Evolutionary conservation across 2,888 invertebrate genomes (phyloP).

Genomic region (Sympetrum striolatum): DNA sequence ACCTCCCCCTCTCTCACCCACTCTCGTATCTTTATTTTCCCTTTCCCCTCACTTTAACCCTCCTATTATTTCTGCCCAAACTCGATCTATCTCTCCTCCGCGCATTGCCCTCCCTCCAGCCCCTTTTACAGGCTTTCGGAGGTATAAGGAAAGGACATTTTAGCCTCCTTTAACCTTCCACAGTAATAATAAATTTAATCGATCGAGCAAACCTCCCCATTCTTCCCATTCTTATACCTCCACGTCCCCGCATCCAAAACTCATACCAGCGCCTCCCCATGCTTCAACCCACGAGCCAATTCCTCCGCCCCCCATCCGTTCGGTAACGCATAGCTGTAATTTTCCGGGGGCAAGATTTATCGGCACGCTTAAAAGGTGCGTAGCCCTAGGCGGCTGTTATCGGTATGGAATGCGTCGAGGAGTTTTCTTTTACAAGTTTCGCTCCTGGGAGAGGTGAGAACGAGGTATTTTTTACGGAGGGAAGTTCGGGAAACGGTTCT

Average conservation of each 20-base stretch:
- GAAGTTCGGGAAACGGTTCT: not conserved
- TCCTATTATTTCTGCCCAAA: slow-evolving; percentile 44
- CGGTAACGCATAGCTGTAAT: slow-evolving; percentile 41
- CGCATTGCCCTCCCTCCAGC: slow-evolving; percentile 44
- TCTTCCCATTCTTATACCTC: not conserved
- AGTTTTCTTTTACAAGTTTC: not conserved
- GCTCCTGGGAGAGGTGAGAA: not conserved
- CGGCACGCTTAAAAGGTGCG: slow-evolving; percentile 37
- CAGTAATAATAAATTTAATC: not conserved
- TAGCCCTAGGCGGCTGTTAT: slow-evolving; percentile 24
- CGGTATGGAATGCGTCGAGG: slow-evolving; percentile 41
- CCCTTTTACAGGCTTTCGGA: slow-evolving; percentile 1
- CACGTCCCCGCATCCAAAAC: not conserved
- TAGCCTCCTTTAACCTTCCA: not conserved
- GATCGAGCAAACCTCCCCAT: not conserved
- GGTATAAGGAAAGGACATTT: slow-evolving; percentile 33
- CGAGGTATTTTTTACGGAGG: not conserved
- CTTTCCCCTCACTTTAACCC: not conserved
- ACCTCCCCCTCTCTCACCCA: slow-evolving; percentile 53
- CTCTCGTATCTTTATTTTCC: slow-evolving; percentile 9
- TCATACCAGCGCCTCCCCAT: not conserved
- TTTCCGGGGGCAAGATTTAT: slow-evolving; percentile 34
- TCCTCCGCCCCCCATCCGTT: not conserved
- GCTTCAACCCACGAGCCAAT: not conserved
- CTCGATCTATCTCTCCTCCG: slow-evolving; percentile 47